A percentile compares a stretch with the other conserved stretches of the same genome.
Conservation (phyloP, 2,797 vertebrate genomes). For the Ceryle rudis region DNA sequence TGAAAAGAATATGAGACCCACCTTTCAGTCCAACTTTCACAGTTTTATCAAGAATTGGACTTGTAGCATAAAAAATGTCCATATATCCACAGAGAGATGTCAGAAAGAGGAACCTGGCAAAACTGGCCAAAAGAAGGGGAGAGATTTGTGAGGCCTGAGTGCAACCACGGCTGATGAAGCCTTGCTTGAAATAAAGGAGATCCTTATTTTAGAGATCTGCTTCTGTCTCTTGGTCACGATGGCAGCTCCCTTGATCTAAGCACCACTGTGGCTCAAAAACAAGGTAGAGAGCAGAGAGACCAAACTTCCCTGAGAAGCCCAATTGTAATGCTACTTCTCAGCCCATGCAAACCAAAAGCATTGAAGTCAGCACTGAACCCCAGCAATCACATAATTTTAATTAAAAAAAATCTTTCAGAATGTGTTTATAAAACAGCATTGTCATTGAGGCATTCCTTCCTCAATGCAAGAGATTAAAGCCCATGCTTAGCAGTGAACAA, state of each 20-base stretch:
- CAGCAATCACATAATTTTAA: neutral
- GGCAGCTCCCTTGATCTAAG: neutral
- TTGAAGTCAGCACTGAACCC: neutral
- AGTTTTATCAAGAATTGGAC: neutral
- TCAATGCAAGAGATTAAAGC: neutral
- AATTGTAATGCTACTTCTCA: neutral
- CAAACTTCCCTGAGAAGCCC: neutral
- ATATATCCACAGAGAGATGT: neutral
- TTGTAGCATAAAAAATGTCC: neutral
- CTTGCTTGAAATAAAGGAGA: neutral
- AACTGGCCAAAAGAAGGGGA: neutral
- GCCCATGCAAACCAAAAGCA: neutral
- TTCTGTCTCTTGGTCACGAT: neutral
- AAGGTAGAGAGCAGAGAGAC: neutral
- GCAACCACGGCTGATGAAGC: neutral
- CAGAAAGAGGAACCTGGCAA: neutral
- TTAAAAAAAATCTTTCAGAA: neutral
- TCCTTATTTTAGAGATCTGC: neutral
- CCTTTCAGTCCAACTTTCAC: neutral
- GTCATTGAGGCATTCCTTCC: neutral
- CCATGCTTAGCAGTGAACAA: neutral
- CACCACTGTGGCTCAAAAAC: neutral
- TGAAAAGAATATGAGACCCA: neutral
- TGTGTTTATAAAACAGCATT: neutral
- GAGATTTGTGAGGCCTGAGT: neutral